Percentiles rank a stretch among this genome's conserved stretches.
Evolutionary conservation across 1,140 invertebrate species (phyloP).

Genomic region (Drosophila chauvacae): DNA sequence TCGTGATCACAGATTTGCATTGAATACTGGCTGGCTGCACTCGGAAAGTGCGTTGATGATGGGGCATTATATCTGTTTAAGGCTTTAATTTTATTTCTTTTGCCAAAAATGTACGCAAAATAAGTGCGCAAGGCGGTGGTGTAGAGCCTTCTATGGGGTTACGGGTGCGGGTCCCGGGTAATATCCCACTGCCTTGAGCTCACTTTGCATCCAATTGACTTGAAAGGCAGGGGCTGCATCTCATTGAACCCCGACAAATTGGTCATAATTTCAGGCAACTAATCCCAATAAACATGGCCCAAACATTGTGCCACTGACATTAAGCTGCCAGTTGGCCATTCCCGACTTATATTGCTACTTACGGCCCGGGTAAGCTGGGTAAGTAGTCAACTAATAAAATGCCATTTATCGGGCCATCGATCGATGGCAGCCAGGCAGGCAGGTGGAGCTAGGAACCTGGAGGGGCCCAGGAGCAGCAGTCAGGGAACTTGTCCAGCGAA

Average conservation of each 20-base stretch:
- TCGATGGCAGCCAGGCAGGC: conserved; percentile 34
- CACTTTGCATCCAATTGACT: conserved; percentile 80
- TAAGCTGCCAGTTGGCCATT: conserved; percentile 66
- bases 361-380: conserved; percentile 38
- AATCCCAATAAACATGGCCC: conserved; percentile 83
- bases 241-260: conserved; percentile 80
- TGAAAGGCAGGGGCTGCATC: conserved; percentile 64
- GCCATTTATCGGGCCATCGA: conserved; percentile 80
- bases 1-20: conserved; percentile 69
- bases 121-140: conserved; percentile 54
- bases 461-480: background rate
- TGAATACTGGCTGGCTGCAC: conserved; percentile 55
- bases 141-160: conserved; percentile 63
- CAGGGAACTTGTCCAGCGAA: conserved; percentile 25
- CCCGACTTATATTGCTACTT: conserved; percentile 27
- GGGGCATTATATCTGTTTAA: conserved; percentile 81
- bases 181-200: conserved; percentile 13
- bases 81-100: conserved; percentile 78
- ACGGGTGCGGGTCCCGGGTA: background rate
- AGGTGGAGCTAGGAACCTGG: background rate
- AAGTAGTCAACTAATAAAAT: conserved; percentile 73
- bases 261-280: conserved; percentile 82
- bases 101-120: conserved; percentile 80
- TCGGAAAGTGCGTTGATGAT: conserved; percentile 60
- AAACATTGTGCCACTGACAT: conserved; percentile 79